A percentile compares a stretch with the other conserved stretches of the same genome.
Evolutionary conservation across 2,888 invertebrate genomes (phyloP).

Genomic region (Protula sp.): DNA sequence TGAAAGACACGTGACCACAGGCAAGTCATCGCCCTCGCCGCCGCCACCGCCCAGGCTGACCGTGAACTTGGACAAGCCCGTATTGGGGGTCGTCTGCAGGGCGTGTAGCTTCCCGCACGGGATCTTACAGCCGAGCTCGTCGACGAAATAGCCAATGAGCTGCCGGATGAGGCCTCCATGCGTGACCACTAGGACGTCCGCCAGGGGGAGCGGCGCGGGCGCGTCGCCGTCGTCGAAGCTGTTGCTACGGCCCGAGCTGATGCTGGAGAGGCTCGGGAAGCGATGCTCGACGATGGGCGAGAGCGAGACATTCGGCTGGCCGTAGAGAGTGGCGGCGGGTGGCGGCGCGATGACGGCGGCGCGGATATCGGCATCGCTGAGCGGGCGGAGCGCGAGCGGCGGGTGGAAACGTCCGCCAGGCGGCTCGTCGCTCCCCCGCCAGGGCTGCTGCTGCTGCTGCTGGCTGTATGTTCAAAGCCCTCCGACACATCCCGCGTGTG

Average conservation of each 20-base stretch:
- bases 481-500: too few relatives aligned
- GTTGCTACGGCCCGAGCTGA: conserved; percentile 45
- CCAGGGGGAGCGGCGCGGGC: conserved; percentile 39
- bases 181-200: conserved; percentile 11
- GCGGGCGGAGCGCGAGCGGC: not conserved
- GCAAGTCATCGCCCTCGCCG: conserved; percentile 23
- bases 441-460: too few relatives aligned
- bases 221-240: conserved; percentile 40
- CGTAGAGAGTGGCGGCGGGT: conserved; percentile 23
- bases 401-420: not conserved
- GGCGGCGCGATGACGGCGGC: conserved; percentile 1
- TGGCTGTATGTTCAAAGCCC: too few relatives aligned
- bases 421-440: too few relatives aligned
- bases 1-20: conserved; percentile 38
- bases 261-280: conserved; percentile 38
- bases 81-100: conserved; percentile 48
- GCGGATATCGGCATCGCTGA: not conserved
- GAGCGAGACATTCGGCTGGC: conserved; percentile 48
- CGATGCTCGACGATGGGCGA: conserved; percentile 40
- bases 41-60: conserved; percentile 31
- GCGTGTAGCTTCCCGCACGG: conserved; percentile 39
- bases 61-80: conserved; percentile 50
- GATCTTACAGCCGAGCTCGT: conserved; percentile 7
- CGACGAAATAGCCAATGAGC: conserved; percentile 7
- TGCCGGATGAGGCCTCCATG: conserved; percentile 13